Percentiles rank a stretch among this genome's conserved stretches.
These are phyloP conservation scores for Halocynthia aurantium DNA, from an alignment of 23 tunicate species.

Conservation along the genomic window DNA sequence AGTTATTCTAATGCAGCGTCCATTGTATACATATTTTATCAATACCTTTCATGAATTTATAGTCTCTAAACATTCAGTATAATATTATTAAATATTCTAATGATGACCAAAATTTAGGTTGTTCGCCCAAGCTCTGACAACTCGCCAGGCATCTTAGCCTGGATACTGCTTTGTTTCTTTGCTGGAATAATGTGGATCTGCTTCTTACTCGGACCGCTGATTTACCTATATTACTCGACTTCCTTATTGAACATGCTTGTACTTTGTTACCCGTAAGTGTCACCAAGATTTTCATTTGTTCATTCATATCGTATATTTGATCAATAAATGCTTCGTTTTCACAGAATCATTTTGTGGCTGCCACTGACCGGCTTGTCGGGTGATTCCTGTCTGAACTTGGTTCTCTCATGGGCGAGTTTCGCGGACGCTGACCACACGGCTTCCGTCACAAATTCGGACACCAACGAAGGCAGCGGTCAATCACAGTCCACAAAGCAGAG, in stretches of 20 bases:
- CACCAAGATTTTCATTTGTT: conserved; percentile 1
- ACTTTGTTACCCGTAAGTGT: conserved; percentile 57
- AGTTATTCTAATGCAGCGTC: no score
- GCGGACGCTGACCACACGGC: not conserved
- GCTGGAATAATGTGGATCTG: conserved; percentile 35
- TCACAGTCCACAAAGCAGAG: not conserved
- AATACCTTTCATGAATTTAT: no score
- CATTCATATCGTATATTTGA: not conserved
- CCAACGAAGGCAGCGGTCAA: not conserved
- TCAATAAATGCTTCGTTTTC: not conserved
- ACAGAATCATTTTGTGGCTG: conserved; percentile 37
- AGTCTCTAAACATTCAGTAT: no score
- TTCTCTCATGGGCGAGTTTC: conserved; percentile 5
- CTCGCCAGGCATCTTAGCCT: conserved; percentile 11
- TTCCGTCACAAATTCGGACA: not conserved
- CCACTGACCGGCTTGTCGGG: conserved; percentile 29
- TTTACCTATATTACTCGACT: conserved; percentile 9
- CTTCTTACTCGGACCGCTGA: conserved; percentile 7
- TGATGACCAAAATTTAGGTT: not conserved
- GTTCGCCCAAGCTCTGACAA: conserved; percentile 29
- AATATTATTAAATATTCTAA: no score
- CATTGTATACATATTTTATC: no score
- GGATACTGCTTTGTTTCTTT: conserved; percentile 27
- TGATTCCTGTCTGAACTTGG: conserved; percentile 19
- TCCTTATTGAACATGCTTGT: conserved; percentile 31